A percentile compares a stretch with the other conserved stretches of the same genome.
Evolutionary conservation across 2,797 vertebrate species (phyloP).

Genomic region (Enoplosus armatus): DNA sequence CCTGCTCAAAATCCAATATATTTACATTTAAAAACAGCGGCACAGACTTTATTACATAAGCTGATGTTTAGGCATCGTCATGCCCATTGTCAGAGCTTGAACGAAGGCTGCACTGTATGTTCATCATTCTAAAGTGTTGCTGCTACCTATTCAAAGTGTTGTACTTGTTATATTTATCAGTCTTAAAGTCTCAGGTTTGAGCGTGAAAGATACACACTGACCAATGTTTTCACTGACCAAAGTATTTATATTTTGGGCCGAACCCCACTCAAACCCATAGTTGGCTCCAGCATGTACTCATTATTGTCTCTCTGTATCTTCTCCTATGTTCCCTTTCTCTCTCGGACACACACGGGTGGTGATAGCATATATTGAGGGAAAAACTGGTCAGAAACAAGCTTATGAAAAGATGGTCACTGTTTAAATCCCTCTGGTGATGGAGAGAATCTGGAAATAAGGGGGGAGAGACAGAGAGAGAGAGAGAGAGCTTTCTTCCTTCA

Average conservation of each 20-base stretch:
- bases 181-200: background rate
- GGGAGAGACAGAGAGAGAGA: conserved; percentile 6
- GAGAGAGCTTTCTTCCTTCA: conserved; percentile 23
- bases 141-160: background rate
- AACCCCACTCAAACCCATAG: background rate
- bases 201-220: background rate
- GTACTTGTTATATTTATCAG: background rate
- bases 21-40: background rate
- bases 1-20: background rate
- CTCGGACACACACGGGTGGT: background rate
- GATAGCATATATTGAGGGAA: background rate
- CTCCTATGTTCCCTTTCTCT: background rate
- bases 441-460: conserved; percentile 37
- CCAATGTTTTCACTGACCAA: background rate
- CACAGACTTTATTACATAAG: conserved; percentile 2
- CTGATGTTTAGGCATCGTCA: background rate
- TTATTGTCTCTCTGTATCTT: background rate
- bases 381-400: conserved; percentile 1
- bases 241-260: background rate
- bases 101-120: background rate
- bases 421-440: conserved; percentile 28
- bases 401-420: conserved; percentile 27
- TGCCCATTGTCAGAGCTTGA: background rate
- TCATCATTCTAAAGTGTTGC: background rate
- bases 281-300: too few species aligned